Base-by-base conservation (phyloP, 2,113 vertebrate genomes). In the Grus americana region DNA sequence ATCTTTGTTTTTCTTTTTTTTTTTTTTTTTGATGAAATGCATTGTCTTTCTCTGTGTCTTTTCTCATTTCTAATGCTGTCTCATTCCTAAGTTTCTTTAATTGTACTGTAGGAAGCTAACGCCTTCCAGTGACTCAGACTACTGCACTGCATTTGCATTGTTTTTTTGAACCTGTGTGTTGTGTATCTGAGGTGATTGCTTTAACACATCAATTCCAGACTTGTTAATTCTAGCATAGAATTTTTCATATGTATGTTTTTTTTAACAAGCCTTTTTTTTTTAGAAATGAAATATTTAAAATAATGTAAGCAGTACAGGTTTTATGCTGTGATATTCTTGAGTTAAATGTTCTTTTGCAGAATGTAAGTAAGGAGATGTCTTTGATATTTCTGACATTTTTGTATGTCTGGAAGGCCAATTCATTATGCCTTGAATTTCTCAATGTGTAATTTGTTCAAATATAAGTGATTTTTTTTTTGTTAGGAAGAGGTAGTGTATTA, bases 1-100 rank as follows among this genome's bases (percentile, higher is more conserved):
- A 79, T 72, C 34, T 21, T 38, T 80, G 9, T 4, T 86, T 66
- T 94, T 58, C 14, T 79, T 84, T 59, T 57, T 17, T 20, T 73
- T 17, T 20, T 73, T 90, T 89, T 57, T 70, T 80, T 93, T 81
- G 36, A 30, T 83, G 36, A 65, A 61, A 50, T 18, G 9, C 22
- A 4, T 59, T 93, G 54, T 72, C 52, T 66, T 75, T 92, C 38
- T 70, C 3, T 87, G 4, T 86, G 11, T 84, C 75, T 96, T 84
- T 58, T 74, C 72, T 95, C 70, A 54, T 94, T 91, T 92, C 76
- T 94, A 90, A 38, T 40, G 17, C 26, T 95, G 12, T 84, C n/a
- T 84, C 27, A 26, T 84, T 92, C 17, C 24, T 91, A 20, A 88
- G 12, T 9, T 70, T 91, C 61, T 90, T 87, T 38, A 38, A 55